Conservation (phyloP, 2,888 invertebrate species). For the Rotaria sp. region DNA sequence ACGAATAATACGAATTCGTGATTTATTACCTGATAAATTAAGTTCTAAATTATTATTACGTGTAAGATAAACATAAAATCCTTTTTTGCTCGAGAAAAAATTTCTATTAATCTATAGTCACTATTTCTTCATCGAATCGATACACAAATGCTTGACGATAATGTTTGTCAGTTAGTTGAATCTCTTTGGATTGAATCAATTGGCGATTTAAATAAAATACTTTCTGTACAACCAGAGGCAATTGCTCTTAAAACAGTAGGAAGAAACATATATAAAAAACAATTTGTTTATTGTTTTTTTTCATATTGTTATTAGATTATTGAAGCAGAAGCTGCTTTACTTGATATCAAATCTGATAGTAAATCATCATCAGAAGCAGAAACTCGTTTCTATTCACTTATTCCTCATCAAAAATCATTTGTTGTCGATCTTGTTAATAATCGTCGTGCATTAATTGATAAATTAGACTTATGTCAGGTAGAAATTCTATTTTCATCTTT, state of each 20-base stretch:
- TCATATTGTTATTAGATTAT: neutral
- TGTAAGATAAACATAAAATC: neutral
- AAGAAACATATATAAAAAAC: neutral
- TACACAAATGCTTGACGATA: neutral
- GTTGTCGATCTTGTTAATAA: neutral
- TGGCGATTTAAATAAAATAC: slow-evolving; percentile 46
- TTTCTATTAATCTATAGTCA: neutral
- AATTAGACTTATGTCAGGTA: slow-evolving; percentile 29
- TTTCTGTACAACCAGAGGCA: neutral
- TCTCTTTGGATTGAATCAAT: slow-evolving; percentile 50
- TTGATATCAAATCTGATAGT: neutral
- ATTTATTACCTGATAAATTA: slow-evolving; percentile 12
- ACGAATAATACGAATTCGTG: neutral
- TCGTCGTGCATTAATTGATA: neutral
- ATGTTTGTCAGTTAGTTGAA: slow-evolving; percentile 46
- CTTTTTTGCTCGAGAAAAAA: neutral
- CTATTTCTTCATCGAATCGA: neutral
- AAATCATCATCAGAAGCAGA: slow-evolving; percentile 43
- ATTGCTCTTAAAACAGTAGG: neutral
- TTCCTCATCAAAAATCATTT: neutral
- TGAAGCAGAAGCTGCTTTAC: slow-evolving; percentile 12
- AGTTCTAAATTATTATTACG: neutral
- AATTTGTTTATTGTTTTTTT: neutral
- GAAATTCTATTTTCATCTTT: neutral
- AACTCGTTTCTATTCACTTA: slow-evolving; percentile 51